A percentile compares a stretch with the other conserved stretches of the same genome.
Evolutionary conservation across 2,888 invertebrate genomes (phyloP).

Genomic region (Morpho achilles): DNA sequence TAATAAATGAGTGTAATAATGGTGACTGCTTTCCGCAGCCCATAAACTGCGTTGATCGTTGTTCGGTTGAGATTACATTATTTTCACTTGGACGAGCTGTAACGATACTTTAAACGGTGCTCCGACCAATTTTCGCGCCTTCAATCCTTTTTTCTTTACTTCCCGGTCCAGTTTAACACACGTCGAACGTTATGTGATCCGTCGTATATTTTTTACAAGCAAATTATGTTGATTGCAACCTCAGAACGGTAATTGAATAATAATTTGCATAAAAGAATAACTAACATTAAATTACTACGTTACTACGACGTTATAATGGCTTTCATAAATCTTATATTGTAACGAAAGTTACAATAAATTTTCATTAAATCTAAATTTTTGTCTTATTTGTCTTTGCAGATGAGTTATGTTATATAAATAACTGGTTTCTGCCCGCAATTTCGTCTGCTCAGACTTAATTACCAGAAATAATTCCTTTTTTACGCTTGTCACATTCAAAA

Average conservation of each 20-base stretch:
- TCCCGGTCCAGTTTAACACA: constrained; percentile 76
- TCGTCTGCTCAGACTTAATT: too few relatives aligned
- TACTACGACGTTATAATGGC: constrained; percentile 54
- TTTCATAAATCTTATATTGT: constrained; percentile 41
- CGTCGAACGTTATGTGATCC: constrained; percentile 62
- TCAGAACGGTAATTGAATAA: constrained; percentile 55
- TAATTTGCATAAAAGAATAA: constrained; percentile 54
- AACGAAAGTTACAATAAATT: constrained; percentile 4
- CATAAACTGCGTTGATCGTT: constrained; percentile 53
- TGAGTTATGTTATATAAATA: too few relatives aligned
- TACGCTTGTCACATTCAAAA: too few relatives aligned
- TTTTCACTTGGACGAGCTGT: constrained; percentile 64
- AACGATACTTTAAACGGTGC: constrained; percentile 74
- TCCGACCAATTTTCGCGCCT: constrained; percentile 69
- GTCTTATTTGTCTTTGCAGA: too few relatives aligned
- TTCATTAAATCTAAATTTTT: constrained; percentile 5
- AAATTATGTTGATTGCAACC: constrained; percentile 66
- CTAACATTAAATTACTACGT: constrained; percentile 48
- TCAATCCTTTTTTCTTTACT: constrained; percentile 69
- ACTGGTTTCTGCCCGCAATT: too few relatives aligned
- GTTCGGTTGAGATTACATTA: constrained; percentile 58
- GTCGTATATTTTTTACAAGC: constrained; percentile 45
- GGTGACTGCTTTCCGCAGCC: constrained; percentile 50
- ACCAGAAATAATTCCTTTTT: too few relatives aligned
- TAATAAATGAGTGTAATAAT: constrained; percentile 51